Base-by-base conservation (phyloP, 2,113 vertebrate genomes). In the Sphyrna mokarran region DNA sequence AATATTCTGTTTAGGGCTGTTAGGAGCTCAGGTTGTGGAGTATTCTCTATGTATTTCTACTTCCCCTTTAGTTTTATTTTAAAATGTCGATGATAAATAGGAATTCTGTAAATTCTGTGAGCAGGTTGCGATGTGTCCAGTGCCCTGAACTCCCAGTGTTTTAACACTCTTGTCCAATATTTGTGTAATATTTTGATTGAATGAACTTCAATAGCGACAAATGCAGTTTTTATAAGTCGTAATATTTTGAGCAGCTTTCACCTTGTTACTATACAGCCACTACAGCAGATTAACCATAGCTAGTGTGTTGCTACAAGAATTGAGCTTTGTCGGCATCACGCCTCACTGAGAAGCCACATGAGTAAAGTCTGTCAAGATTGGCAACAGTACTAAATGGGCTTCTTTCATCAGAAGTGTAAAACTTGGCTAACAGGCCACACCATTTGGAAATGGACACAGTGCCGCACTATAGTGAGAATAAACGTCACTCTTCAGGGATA, bases 391-490 rank as follows among this genome's bases (percentile, higher is more conserved):
- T 96, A 96, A 94, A 26, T 96, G 96, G 95, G 18, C 94, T 94
- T 0, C 96, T 96, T 96, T 96, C 96, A 96, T 96, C 78, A 8
- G 95, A 40, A n/a, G 96, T 96, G 96, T 86, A 6, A 68, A 96
- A 95, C 96, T 95, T 96, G 97, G 96, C 97, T 96, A 86, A 10
- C 0, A 6, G 96, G 96, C 13, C 40, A 66, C 90, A 66, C n/a
- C 40, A 58, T 80, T 95, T 95, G 37, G 37, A 95, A 72, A 95
- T 69, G 93, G 66, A 95, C 96, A 96, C 96, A 16, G 96, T 76
- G 85, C 96, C 96, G 70, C 76, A 94, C n/a, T 83, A 96, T 97
- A 96, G 95, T 96, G 76, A 63, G 96, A 96, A 78, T 37, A 96
- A 96, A 96, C 1, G 87, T 69, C 95, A 95, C 96, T 97, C 96